Evolutionary conservation across 23 tunicate species (phyloP).

Genomic region (Trididemnum nubilum): DNA sequence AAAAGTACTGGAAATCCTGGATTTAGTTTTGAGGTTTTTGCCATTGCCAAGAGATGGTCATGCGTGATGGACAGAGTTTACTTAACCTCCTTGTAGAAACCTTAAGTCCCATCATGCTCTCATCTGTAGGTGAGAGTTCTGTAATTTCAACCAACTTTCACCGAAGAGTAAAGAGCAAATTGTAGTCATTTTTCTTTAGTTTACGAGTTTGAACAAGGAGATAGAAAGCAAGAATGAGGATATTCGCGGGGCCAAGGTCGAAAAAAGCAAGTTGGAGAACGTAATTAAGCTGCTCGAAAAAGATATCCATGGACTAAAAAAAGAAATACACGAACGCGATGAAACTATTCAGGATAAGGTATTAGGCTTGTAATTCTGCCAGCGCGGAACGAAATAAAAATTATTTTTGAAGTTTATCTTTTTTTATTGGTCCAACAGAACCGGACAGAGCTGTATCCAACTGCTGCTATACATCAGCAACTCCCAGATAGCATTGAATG

Average conservation of each 20-base stretch:
- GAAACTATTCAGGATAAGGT: constrained; percentile 99
- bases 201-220: constrained; percentile 94
- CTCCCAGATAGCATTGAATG: no score
- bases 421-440: no score
- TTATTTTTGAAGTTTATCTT: not conserved
- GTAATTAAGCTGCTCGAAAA: constrained; percentile 88
- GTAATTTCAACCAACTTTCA: no score
- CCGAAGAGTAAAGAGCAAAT: not conserved
- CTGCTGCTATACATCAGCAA: no score
- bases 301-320: constrained; percentile 91
- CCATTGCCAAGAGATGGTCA: no score
- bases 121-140: no score
- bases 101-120: no score
- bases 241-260: constrained; percentile 58
- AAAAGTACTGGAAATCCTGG: no score
- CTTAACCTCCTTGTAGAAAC: no score
- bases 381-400: not conserved
- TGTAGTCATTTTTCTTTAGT: constrained; percentile 39
- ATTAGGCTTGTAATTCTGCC: not conserved
- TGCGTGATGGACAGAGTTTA: no score
- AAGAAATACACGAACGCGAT: constrained; percentile 97
- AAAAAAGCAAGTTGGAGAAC: constrained; percentile 85
- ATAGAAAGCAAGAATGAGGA: constrained; percentile 94
- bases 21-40: no score
- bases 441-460: no score